These are phyloP conservation scores for Sebastes miniatus DNA, from an alignment of 2,797 vertebrate species.

Conservation along the genomic window DNA sequence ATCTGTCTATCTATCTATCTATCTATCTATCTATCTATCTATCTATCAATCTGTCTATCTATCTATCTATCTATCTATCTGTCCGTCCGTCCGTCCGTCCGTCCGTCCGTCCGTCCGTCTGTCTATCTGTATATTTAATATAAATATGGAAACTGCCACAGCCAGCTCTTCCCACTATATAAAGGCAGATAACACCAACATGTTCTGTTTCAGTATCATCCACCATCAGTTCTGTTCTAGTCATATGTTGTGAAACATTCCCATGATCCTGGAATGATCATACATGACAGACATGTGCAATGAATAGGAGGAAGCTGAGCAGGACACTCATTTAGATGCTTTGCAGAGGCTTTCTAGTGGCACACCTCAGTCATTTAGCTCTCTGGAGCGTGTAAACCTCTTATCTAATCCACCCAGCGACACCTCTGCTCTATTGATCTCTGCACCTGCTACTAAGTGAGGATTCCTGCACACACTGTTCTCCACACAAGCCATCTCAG, in stretches of 20 bases:
- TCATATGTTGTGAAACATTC: neutral
- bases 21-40: too few relatives aligned
- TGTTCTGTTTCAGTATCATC: too few relatives aligned
- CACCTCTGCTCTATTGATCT: constrained; percentile 37
- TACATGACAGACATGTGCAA: neutral
- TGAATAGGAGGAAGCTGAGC: neutral
- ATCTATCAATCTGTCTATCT: too few relatives aligned
- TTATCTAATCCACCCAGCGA: constrained; percentile 48
- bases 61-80: too few relatives aligned
- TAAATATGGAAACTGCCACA: too few relatives aligned
- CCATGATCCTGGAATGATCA: neutral
- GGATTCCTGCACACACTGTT: neutral
- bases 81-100: accelerated
- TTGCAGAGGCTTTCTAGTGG: neutral
- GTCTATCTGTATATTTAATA: too few relatives aligned
- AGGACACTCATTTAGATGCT: constrained; percentile 4
- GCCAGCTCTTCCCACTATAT: neutral
- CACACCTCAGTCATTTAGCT: neutral
- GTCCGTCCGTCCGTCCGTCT: accelerated
- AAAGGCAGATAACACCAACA: neutral
- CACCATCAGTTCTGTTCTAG: neutral
- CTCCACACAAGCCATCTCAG: neutral
- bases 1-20: too few relatives aligned
- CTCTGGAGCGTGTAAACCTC: neutral
- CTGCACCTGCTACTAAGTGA: constrained; percentile 9